These are phyloP conservation scores for Drosophila peninsularis DNA, from an alignment of 2,888 invertebrate species.

Conservation along the genomic window DNA sequence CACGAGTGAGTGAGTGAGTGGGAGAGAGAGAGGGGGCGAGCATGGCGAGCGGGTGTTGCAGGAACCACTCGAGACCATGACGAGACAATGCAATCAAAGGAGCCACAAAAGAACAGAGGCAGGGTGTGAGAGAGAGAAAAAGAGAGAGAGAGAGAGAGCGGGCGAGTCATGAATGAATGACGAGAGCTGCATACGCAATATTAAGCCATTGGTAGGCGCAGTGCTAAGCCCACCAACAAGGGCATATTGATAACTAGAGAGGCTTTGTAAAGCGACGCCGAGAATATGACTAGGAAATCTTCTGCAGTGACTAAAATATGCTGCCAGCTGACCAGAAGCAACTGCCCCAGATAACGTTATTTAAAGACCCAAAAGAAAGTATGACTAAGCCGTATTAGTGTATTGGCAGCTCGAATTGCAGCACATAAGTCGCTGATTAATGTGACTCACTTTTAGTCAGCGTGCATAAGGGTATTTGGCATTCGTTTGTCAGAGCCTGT, in stretches of 20 bases:
- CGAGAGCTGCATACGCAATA: conserved; percentile 70
- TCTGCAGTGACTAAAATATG: too few species aligned
- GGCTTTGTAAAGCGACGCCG: neutral
- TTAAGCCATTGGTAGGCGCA: conserved; percentile 63
- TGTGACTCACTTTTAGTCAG: too few species aligned
- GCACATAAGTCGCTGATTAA: too few species aligned
- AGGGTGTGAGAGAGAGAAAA: neutral
- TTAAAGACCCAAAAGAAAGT: too few species aligned
- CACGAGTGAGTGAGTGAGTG: neutral
- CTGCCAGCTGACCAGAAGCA: too few species aligned
- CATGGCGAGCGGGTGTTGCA: conserved; percentile 30
- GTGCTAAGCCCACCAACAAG: neutral
- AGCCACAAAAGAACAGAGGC: conserved; percentile 46
- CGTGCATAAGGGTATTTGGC: conserved; percentile 21
- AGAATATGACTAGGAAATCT: neutral
- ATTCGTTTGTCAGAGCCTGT: conserved; percentile 2
- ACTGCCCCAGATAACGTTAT: neutral
- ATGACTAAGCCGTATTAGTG: too few species aligned
- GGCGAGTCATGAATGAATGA: conserved; percentile 69
- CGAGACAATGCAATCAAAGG: conserved; percentile 81
- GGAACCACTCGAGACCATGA: conserved; percentile 80
- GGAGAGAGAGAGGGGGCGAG: neutral
- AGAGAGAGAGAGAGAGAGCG: conserved; percentile 30
- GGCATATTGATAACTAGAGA: neutral
- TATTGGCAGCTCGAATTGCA: too few species aligned